Conservation (phyloP, 2,888 invertebrate species). For the Phyto melanocephala region DNA sequence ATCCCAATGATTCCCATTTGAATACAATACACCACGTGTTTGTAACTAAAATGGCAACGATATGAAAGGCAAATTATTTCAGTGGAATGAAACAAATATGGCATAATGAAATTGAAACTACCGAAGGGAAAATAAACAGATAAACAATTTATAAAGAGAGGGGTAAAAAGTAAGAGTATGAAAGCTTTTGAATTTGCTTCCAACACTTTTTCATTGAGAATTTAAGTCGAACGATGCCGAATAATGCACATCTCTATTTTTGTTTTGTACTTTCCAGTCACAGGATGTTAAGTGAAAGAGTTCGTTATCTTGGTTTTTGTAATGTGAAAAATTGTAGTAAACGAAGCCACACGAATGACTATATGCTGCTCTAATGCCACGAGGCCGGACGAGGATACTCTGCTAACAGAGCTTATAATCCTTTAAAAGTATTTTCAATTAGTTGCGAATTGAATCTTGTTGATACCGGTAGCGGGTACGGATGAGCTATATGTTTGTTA, state of each 20-base stretch:
- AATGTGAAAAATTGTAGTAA: slow-evolving; percentile 3
- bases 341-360: slow-evolving; percentile 32
- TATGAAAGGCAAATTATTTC: not conserved
- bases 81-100: not conserved
- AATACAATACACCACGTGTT: slow-evolving; percentile 53
- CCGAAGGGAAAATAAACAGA: not conserved
- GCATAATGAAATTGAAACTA: slow-evolving; percentile 11
- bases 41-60: not conserved
- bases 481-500: slow-evolving; percentile 63
- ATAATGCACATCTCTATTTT: not conserved
- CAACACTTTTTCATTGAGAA: not conserved
- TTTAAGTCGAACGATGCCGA: not conserved
- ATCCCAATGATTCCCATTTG: not conserved
- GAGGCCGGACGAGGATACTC: slow-evolving; percentile 8
- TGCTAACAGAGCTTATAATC: slow-evolving; percentile 70
- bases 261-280: slow-evolving; percentile 3
- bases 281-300: not conserved
- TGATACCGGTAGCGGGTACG: slow-evolving; percentile 76
- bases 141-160: not conserved
- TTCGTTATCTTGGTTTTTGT: slow-evolving; percentile 5
- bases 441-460: slow-evolving; percentile 76
- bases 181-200: slow-evolving; percentile 5
- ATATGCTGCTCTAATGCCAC: slow-evolving; percentile 4
- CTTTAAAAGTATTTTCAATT: slow-evolving; percentile 75
- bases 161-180: not conserved